Conservation (phyloP, 2,888 invertebrate genomes). For the Drosophila kanekoi region DNA sequence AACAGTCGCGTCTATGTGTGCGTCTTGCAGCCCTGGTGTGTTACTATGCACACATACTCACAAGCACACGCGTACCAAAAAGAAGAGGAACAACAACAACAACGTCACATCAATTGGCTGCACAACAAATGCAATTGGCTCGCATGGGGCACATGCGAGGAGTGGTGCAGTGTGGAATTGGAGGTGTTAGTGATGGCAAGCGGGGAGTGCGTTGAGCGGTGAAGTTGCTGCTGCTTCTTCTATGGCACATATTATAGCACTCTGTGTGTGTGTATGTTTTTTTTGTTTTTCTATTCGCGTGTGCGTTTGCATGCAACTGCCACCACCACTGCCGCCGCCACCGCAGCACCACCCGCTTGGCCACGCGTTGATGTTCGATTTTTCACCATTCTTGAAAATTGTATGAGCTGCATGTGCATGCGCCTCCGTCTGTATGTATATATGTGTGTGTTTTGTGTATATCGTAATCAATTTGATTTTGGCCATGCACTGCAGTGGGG, state of each 20-base stretch:
- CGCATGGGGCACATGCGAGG: slow-evolving; percentile 46
- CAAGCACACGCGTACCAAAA: not conserved
- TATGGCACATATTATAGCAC: slow-evolving; percentile 42
- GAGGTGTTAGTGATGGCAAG: not conserved
- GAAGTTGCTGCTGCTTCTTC: slow-evolving; percentile 26
- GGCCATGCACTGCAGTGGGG: slow-evolving; percentile 35
- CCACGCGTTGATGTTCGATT: slow-evolving; percentile 69
- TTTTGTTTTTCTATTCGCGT: slow-evolving; percentile 54
- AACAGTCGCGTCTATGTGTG: not conserved
- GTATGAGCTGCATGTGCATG: slow-evolving; percentile 32
- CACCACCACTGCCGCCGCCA: slow-evolving; percentile 15
- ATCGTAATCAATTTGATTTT: slow-evolving; percentile 49
- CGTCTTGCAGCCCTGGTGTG: slow-evolving; percentile 42
- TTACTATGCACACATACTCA: slow-evolving; percentile 29
- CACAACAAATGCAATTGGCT: slow-evolving; percentile 55
- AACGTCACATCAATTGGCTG: slow-evolving; percentile 51
- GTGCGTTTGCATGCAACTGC: slow-evolving; percentile 52
- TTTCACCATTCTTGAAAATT: slow-evolving; percentile 66
- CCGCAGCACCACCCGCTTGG: slow-evolving; percentile 51
- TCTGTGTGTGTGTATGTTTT: not conserved
- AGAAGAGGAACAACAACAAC: slow-evolving; percentile 31
- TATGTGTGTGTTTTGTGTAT: slow-evolving; percentile 3
- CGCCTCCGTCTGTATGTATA: slow-evolving; percentile 7
- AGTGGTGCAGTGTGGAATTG: slow-evolving; percentile 2
- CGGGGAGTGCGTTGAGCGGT: slow-evolving; percentile 2